Conservation (phyloP, 2,888 invertebrate genomes). For the Brenthis ino region DNA sequence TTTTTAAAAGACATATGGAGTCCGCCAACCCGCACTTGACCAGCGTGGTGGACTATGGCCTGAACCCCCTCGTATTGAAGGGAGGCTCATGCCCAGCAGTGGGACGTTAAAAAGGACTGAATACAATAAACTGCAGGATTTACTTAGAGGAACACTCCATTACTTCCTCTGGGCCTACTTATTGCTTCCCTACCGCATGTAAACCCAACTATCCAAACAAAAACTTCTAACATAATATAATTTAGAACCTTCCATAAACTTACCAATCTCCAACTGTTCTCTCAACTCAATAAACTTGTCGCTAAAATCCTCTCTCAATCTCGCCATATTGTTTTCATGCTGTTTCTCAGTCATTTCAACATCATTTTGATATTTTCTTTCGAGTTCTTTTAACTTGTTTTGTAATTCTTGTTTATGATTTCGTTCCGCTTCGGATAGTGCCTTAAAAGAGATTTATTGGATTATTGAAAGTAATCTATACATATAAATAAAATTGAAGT, state of each 20-base stretch:
- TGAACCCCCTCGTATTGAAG: too few species aligned
- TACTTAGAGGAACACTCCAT: too few species aligned
- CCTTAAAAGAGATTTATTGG: conserved; percentile 45
- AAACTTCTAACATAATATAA: neutral
- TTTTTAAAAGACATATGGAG: too few species aligned
- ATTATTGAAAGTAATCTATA: too few species aligned
- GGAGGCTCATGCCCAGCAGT: too few species aligned
- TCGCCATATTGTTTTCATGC: conserved; percentile 66
- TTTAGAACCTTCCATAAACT: neutral
- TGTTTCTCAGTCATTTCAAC: conserved; percentile 55
- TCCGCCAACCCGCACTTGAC: too few species aligned
- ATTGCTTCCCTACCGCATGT: too few species aligned
- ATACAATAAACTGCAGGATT: too few species aligned
- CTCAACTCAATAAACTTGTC: conserved; percentile 69
- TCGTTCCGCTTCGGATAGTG: conserved; percentile 54
- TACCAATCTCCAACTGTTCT: conserved; percentile 71
- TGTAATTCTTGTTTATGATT: conserved; percentile 54
- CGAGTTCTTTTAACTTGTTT: conserved; percentile 52
- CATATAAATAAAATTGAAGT: too few species aligned
- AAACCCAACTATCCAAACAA: neutral
- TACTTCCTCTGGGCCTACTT: too few species aligned
- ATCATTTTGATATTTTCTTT: conserved; percentile 55
- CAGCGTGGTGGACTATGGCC: too few species aligned
- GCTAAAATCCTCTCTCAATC: conserved; percentile 70
- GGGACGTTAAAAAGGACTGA: too few species aligned